phyloP scores from a whole-genome alignment of 2,797 vertebrate genomes.

The Manis javanica region DNA sequence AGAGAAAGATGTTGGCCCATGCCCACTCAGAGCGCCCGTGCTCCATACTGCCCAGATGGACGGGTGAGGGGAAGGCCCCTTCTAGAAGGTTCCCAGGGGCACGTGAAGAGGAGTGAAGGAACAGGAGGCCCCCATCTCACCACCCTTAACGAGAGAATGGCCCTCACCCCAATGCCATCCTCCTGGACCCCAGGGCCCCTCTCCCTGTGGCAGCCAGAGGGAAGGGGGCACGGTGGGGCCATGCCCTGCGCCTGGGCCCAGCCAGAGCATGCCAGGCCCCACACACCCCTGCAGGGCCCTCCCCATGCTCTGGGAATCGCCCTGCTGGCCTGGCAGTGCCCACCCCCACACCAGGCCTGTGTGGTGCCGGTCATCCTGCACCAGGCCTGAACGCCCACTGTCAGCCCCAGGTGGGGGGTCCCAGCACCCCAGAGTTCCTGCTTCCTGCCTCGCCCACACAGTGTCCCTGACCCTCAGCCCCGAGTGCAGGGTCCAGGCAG shows the following conservation, averaged over 20 bases:
- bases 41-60: accelerated
- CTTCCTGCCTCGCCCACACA: background rate
- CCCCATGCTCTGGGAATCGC: too few relatives aligned
- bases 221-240: background rate
- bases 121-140: accelerated
- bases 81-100: background rate
- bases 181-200: background rate
- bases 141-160: too few relatives aligned
- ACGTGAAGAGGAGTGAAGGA: background rate
- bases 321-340: too few relatives aligned
- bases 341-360: too few relatives aligned
- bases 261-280: too few relatives aligned
- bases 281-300: too few relatives aligned
- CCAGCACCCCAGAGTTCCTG: background rate
- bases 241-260: too few relatives aligned
- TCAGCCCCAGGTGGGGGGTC: background rate
- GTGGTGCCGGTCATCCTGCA: background rate
- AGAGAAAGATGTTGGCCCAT: too few relatives aligned
- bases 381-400: background rate
- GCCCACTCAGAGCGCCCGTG: background rate
- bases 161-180: accelerated
- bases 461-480: background rate
- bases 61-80: background rate
- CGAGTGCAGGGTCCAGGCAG: background rate
- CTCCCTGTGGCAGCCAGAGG: accelerated